Percentiles rank a stretch among this genome's conserved stretches.
Conservation (phyloP, 2,113 vertebrate species). For the Albula glossodonta region DNA sequence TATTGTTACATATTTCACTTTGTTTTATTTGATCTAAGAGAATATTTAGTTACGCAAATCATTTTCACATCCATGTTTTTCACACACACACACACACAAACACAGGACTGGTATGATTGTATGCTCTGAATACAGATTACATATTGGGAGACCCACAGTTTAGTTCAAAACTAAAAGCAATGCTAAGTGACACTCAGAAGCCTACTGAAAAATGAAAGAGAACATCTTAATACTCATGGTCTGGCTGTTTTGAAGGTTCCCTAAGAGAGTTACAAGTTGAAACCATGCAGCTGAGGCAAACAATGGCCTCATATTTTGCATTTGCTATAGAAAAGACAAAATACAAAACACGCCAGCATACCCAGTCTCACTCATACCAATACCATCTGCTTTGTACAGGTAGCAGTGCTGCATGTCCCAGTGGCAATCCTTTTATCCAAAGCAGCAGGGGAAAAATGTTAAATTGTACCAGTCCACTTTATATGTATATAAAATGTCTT, state of each 20-base stretch:
- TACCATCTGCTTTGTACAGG: conserved; percentile 54
- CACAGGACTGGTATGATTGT: background rate
- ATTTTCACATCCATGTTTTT: too few relatives aligned
- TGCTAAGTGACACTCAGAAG: background rate
- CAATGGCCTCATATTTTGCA: conserved; percentile 28
- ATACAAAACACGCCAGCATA: conserved; percentile 24
- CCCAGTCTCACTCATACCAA: conserved; percentile 36
- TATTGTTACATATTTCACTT: too few relatives aligned
- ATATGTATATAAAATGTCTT: conserved; percentile 61
- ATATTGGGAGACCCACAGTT: background rate
- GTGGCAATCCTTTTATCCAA: conserved; percentile 54
- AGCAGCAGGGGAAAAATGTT: conserved; percentile 64
- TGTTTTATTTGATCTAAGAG: too few relatives aligned
- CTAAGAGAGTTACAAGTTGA: background rate
- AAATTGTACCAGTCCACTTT: conserved; percentile 58
- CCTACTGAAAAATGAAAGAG: background rate
- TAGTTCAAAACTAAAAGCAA: background rate
- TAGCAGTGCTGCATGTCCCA: conserved; percentile 51
- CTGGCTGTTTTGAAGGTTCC: background rate
- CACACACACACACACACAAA: too few relatives aligned
- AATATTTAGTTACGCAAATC: too few relatives aligned
- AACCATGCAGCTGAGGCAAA: conserved; percentile 25
- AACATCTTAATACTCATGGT: background rate
- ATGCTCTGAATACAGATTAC: background rate
- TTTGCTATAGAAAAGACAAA: conserved; percentile 40